Conservation (phyloP, 2,113 vertebrate species). For the Arenaria interpres region DNA sequence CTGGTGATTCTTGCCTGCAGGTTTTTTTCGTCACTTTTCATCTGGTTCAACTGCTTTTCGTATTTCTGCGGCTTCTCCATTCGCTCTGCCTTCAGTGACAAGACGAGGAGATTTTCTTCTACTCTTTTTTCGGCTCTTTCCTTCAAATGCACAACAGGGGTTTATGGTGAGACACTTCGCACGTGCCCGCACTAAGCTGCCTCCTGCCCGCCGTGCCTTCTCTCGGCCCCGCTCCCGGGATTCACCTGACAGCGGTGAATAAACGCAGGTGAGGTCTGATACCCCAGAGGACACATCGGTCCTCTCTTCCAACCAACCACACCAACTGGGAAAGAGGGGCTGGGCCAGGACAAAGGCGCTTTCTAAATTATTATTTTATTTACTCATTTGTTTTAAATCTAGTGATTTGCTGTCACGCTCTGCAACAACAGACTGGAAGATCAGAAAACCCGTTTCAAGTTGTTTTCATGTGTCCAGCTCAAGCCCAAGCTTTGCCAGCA, state of each 20-base stretch:
- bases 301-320: neutral
- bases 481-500: neutral
- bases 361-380: neutral
- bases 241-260: neutral
- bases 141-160: slow-evolving; percentile 52
- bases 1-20: slow-evolving; percentile 69
- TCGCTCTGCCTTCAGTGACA: slow-evolving; percentile 71
- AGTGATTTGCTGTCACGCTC: neutral
- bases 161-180: neutral
- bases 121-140: slow-evolving; percentile 67
- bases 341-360: neutral
- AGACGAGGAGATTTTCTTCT: slow-evolving; percentile 61
- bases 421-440: neutral
- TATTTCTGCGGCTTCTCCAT: slow-evolving; percentile 59
- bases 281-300: fast-evolving
- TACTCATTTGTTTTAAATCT: neutral
- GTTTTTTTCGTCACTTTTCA: slow-evolving; percentile 72
- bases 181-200: too few relatives aligned
- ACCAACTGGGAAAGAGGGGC: neutral
- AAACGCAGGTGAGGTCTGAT: neutral
- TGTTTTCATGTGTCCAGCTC: neutral
- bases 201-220: neutral
- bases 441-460: fast-evolving
- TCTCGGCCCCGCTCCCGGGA: neutral
- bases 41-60: slow-evolving; percentile 36